A percentile compares a stretch with the other conserved stretches of the same genome.
Conservation (phyloP, 2,888 invertebrate genomes). For the Onchidella celtica region DNA sequence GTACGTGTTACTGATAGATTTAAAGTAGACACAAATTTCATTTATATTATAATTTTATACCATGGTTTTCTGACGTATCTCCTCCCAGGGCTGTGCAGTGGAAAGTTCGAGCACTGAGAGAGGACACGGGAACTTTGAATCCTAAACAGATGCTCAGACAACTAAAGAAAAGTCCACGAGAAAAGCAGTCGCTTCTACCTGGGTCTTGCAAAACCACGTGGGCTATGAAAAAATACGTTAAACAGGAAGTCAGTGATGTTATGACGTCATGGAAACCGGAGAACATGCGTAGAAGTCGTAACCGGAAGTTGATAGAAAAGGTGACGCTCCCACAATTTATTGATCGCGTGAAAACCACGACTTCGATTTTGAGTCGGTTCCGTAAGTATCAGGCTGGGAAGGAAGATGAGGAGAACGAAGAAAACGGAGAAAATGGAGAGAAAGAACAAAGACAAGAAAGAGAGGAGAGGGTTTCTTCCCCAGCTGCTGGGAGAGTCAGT, state of each 20-base stretch:
- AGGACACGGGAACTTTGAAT: conserved; percentile 17
- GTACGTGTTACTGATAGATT: too few species aligned
- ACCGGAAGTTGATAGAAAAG: not conserved
- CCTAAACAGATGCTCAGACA: not conserved
- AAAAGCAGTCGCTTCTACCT: conserved; percentile 20
- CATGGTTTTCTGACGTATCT: too few species aligned
- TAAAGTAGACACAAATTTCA: too few species aligned
- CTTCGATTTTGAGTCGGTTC: not conserved
- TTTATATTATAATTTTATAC: too few species aligned
- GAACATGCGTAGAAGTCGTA: conserved; percentile 8
- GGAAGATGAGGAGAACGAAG: not conserved
- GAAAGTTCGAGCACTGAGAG: conserved; percentile 27
- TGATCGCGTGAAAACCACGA: not conserved
- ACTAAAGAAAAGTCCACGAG: not conserved
- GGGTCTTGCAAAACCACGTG: conserved; percentile 42
- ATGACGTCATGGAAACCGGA: conserved; percentile 32
- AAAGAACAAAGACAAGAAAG: not conserved
- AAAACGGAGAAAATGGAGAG: not conserved
- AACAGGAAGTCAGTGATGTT: conserved; percentile 14
- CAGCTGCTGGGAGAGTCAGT: not conserved
- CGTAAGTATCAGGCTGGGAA: not conserved
- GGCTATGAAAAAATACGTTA: conserved; percentile 42
- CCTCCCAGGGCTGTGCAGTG: conserved; percentile 16
- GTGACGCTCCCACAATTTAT: not conserved
- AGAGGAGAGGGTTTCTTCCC: not conserved